These are phyloP conservation scores for Pollenia angustigena DNA, from an alignment of 2,888 invertebrate genomes.

Conservation along the genomic window DNA sequence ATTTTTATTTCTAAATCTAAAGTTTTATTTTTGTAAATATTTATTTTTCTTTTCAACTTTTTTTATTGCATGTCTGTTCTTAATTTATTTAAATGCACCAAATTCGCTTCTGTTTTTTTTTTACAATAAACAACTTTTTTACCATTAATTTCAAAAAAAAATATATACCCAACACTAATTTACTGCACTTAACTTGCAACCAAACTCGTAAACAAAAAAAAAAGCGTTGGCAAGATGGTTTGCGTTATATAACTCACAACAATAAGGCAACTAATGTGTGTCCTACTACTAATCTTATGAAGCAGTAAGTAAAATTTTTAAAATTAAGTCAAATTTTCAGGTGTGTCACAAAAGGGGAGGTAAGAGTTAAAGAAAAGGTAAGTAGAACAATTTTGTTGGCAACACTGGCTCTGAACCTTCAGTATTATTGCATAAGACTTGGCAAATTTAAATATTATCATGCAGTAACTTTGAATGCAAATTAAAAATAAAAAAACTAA, in stretches of 20 bases:
- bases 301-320: slow-evolving; percentile 93
- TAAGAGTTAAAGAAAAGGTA: not conserved
- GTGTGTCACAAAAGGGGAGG: not conserved
- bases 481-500: too few relatives aligned
- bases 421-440: too few relatives aligned
- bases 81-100: slow-evolving; percentile 38
- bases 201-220: slow-evolving; percentile 1
- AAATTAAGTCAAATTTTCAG: not conserved
- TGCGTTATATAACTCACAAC: slow-evolving; percentile 96
- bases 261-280: slow-evolving; percentile 98
- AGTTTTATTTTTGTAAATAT: slow-evolving; percentile 25
- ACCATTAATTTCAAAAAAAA: not conserved
- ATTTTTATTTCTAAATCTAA: not conserved
- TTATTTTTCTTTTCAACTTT: slow-evolving; percentile 18
- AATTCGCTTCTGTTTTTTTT: slow-evolving; percentile 15
- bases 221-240: slow-evolving; percentile 96
- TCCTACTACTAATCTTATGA: slow-evolving; percentile 97
- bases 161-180: slow-evolving; percentile 34
- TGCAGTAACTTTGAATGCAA: too few relatives aligned
- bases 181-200: not conserved
- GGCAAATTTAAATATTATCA: too few relatives aligned
- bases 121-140: slow-evolving; percentile 39
- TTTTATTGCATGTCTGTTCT: slow-evolving; percentile 71
- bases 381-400: not conserved
- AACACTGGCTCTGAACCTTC: too few relatives aligned